Evolutionary conservation across 1,140 invertebrate species (phyloP).

Genomic region (Planococcus citri): DNA sequence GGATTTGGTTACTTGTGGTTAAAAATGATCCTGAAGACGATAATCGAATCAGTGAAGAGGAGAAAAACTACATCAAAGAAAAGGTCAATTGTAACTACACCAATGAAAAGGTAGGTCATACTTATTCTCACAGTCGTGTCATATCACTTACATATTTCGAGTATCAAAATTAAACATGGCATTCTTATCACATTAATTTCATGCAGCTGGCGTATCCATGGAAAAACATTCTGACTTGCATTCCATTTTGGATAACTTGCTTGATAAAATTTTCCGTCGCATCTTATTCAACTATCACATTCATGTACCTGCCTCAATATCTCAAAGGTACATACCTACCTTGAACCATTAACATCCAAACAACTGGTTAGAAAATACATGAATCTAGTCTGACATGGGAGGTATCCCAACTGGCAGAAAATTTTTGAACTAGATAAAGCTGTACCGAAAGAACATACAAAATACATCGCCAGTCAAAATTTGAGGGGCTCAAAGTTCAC

Average conservation of each 20-base stretch:
- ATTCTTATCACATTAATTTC: not conserved
- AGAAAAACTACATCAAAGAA: too few relatives aligned
- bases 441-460: too few relatives aligned
- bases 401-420: too few relatives aligned
- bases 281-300: not conserved
- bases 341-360: not conserved
- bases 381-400: not conserved
- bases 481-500: too few relatives aligned
- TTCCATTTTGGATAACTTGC: not conserved
- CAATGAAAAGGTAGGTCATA: not conserved
- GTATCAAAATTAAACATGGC: not conserved
- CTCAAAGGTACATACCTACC: not conserved
- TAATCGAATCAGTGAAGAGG: too few relatives aligned
- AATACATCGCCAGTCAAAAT: not conserved
- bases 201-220: not conserved
- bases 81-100: too few relatives aligned
- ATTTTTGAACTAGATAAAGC: too few relatives aligned
- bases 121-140: too few relatives aligned
- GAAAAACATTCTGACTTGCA: too few relatives aligned
- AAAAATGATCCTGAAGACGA: too few relatives aligned
- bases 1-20: too few relatives aligned
- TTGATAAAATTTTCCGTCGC: not conserved
- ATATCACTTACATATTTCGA: not conserved
- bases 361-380: too few relatives aligned
- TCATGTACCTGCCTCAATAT: not conserved